phyloP scores from a whole-genome alignment of 2,888 invertebrate species.

The Dasypogon diadema region DNA sequence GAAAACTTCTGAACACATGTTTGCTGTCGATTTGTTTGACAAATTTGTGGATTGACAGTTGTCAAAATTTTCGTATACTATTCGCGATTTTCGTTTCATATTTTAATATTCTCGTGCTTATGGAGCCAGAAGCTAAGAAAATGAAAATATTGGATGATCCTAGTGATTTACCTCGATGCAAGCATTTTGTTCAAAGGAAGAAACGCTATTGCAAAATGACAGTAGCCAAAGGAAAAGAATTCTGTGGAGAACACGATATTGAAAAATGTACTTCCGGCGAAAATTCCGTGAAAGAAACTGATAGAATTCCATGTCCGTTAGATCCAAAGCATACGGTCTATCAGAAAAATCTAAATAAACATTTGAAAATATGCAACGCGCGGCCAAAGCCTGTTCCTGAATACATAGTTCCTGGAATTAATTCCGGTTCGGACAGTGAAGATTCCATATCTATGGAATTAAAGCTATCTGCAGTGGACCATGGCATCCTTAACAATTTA shows the following conservation, averaged over 20 bases:
- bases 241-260: constrained; percentile 80
- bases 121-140: constrained; percentile 46
- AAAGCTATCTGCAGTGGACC: constrained; percentile 67
- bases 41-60: no score
- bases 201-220: constrained; percentile 83
- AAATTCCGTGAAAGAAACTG: constrained; percentile 37
- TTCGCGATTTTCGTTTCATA: no score
- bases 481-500: constrained; percentile 65
- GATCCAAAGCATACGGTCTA: constrained; percentile 80
- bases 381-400: constrained; percentile 70
- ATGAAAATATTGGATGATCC: constrained; percentile 16
- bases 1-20: no score
- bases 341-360: constrained; percentile 76
- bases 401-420: constrained; percentile 63
- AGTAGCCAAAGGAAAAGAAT: constrained; percentile 75
- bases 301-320: constrained; percentile 77
- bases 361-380: constrained; percentile 81
- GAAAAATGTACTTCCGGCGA: constrained; percentile 50
- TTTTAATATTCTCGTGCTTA: no score
- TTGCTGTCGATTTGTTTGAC: no score
- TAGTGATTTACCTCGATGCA: constrained; percentile 67
- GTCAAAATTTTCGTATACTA: no score
- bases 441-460: constrained; percentile 54
- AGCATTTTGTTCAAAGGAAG: constrained; percentile 77
- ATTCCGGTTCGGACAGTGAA: constrained; percentile 60